phyloP scores from a whole-genome alignment of 2,888 invertebrate species.

The Stomorhina lunata region DNA sequence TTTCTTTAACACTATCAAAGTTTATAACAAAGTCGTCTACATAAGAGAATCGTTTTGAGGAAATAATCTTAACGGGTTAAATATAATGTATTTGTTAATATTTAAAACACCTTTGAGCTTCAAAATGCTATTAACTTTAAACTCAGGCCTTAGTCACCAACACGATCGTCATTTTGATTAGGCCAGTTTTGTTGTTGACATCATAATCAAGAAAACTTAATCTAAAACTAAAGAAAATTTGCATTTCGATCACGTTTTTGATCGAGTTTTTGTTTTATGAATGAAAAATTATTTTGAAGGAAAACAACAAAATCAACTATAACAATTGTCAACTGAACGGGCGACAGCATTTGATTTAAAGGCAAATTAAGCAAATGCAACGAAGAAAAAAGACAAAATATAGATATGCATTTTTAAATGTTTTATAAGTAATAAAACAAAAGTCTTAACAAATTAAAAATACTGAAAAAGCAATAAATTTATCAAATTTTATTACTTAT shows the following conservation, averaged over 20 bases:
- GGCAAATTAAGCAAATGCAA: conserved; percentile 28
- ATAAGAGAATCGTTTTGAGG: no score
- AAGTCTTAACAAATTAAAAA: conserved; percentile 73
- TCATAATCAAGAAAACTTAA: conserved; percentile 7
- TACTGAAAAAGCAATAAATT: conserved; percentile 76
- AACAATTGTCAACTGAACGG: conserved; percentile 43
- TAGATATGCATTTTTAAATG: conserved; percentile 12
- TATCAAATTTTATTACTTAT: conserved; percentile 75
- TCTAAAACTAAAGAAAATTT: conserved; percentile 30
- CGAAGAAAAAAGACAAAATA: conserved; percentile 2
- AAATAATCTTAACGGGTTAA: background rate
- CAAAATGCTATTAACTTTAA: background rate
- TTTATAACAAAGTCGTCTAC: no score
- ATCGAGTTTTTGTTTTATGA: conserved; percentile 55
- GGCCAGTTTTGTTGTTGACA: conserved; percentile 4
- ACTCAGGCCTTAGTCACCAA: conserved; percentile 8
- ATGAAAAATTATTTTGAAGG: conserved; percentile 51
- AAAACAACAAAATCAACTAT: conserved; percentile 45
- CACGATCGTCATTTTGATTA: background rate
- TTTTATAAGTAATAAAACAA: conserved; percentile 41
- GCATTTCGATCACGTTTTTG: conserved; percentile 56
- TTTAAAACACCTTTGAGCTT: background rate
- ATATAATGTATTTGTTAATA: background rate
- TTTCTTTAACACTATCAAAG: no score
- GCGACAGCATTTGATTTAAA: conserved; percentile 55